phyloP scores from a whole-genome alignment of 2,113 vertebrate species.

The Coreoperca whiteheadi region DNA sequence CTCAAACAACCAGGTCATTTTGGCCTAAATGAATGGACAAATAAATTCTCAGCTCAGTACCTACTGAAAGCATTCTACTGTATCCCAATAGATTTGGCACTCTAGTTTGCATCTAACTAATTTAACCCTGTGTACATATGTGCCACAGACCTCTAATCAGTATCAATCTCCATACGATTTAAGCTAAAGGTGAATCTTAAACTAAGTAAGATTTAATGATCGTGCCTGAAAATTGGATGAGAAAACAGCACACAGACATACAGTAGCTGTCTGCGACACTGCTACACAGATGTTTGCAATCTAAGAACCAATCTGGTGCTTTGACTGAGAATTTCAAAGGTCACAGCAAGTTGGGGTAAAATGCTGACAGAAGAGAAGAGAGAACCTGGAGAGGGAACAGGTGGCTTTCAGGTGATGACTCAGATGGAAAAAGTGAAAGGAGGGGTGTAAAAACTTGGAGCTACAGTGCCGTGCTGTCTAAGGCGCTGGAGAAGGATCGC shows the following conservation, averaged over 20 bases:
- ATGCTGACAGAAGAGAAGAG: constrained; percentile 21
- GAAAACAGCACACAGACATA: not conserved
- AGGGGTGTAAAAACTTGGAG: not conserved
- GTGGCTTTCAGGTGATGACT: constrained; percentile 33
- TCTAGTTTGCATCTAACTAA: too few species aligned
- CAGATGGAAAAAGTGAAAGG: constrained; percentile 10
- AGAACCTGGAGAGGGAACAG: constrained; percentile 21
- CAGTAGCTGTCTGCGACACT: not conserved
- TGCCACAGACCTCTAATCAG: not conserved
- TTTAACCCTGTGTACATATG: not conserved
- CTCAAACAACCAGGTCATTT: not conserved
- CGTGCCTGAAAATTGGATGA: not conserved
- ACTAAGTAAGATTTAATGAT: not conserved
- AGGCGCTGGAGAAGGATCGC: not conserved
- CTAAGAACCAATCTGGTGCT: not conserved
- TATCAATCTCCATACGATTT: not conserved
- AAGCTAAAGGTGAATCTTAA: not conserved
- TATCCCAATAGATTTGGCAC: not conserved
- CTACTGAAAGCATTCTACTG: not conserved
- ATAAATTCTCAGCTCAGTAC: not conserved
- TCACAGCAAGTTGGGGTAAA: not conserved
- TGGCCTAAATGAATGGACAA: not conserved
- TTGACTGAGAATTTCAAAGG: constrained; percentile 20
- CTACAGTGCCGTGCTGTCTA: not conserved
- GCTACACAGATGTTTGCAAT: constrained; percentile 3